Conservation (phyloP, 2,113 vertebrate species). For the Sinocyclocheilus anshuiensis region DNA sequence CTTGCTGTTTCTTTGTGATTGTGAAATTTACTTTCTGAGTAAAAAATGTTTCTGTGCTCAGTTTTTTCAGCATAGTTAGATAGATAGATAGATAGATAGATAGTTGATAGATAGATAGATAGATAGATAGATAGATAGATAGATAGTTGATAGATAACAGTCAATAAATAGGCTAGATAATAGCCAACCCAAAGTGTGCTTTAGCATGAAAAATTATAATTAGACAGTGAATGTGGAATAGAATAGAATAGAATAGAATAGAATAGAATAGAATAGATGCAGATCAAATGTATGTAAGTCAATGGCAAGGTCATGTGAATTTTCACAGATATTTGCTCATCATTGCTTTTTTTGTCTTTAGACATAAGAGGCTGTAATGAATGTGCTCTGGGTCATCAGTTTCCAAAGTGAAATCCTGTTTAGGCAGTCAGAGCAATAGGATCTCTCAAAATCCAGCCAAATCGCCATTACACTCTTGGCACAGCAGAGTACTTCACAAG, state of each 20-base stretch:
- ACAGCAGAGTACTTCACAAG: conserved; percentile 41
- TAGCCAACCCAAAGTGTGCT: no score
- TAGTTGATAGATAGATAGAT: no score
- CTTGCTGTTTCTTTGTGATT: no score
- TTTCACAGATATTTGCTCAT: conserved; percentile 57
- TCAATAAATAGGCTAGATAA: no score
- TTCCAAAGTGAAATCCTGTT: conserved; percentile 35
- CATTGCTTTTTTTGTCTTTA: not conserved
- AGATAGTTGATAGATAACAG: no score
- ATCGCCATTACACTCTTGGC: conserved; percentile 41
- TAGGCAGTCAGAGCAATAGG: conserved; percentile 23
- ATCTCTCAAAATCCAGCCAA: conserved; percentile 49
- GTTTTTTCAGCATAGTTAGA: no score
- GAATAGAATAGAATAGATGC: not conserved
- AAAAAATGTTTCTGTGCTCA: no score
- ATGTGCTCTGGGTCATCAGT: conserved; percentile 56
- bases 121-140: no score
- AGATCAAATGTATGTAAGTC: conserved; percentile 18
- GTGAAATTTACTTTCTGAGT: no score
- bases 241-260: not conserved
- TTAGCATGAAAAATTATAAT: no score
- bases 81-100: no score
- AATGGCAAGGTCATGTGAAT: conserved; percentile 40
- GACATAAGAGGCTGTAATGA: conserved; percentile 52
- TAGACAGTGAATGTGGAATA: no score